phyloP scores from a whole-genome alignment of 2,797 vertebrate species.

The Malurus splendens region DNA sequence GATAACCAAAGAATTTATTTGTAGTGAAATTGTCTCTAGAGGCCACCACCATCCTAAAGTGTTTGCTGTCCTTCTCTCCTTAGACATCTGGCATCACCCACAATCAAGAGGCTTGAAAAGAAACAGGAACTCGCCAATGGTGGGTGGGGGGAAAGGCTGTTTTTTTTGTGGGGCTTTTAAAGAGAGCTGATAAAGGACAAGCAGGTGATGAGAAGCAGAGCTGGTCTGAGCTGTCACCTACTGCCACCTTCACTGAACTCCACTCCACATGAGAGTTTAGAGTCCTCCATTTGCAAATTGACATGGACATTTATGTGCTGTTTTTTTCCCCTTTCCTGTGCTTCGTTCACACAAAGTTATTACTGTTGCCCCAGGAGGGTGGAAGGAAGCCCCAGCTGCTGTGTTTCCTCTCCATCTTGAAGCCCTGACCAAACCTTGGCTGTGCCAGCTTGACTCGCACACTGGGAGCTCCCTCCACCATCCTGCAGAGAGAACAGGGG shows the following conservation, averaged over 20 bases:
- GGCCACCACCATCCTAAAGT: neutral
- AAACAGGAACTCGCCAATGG: neutral
- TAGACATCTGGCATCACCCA: neutral
- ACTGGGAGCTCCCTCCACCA: fast-evolving
- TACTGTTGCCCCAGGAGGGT: neutral
- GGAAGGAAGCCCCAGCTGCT: neutral
- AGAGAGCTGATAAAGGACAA: neutral
- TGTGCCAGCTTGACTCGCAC: neutral
- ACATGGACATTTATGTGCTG: neutral
- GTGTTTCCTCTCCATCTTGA: neutral
- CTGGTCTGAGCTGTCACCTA: neutral
- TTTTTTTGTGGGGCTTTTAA: no score
- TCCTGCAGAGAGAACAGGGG: neutral
- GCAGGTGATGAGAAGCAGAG: neutral
- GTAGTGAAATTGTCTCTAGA: neutral
- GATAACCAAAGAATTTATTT: neutral
- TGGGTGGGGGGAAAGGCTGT: neutral
- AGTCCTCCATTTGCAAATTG: neutral
- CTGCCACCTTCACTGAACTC: neutral
- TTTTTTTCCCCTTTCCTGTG: neutral
- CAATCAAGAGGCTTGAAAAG: neutral
- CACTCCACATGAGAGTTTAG: neutral
- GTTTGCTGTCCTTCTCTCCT: neutral
- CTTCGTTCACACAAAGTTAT: neutral
- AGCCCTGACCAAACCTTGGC: neutral